Evolutionary conservation across 2,113 vertebrate species (phyloP), one percentile per base, ranked within the genome.

Genomic region (Myiopsitta monachus): DNA sequence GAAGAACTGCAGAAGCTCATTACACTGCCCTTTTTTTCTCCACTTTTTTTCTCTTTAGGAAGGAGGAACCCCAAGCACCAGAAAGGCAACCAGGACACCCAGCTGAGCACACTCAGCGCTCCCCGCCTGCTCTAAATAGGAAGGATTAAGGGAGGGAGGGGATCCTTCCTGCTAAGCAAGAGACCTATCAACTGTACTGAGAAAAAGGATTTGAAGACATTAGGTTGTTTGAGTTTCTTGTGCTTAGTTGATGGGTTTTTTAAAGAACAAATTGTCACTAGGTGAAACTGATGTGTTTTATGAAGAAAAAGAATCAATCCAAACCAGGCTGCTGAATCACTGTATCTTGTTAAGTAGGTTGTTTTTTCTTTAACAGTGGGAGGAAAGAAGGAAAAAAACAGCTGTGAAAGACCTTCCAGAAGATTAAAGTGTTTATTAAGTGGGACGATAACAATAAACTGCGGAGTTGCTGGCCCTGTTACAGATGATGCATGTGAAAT

Each of bases 401-500:
- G 43, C 77, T 23, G 21, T 62, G 67, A 69, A 90, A 80, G 79
- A 70, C 63, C 51, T 87, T 80, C 31, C 39, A 66, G 79, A 87
- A 95, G 78, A 95, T 69, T 94, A 76, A 93, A 79, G 62, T 38
- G 17, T 74, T 83, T 85, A 30, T 68, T 68, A 92, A 87, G 54
- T 80, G 87, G 88, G 80, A 62, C 0, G 24, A 70, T 86, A 93
- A 74, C 62, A 89, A 89, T 94, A 92, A 95, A 83, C 92, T 33
- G n/a, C 31, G 85, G 78, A 51, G 78, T 47, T 75, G 80, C 86
- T 92, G 77, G 74, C 63, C 46, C n/a, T 73, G 67, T 84, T 84
- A 81, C 62, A 87, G 87, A 41, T 83, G 88, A 41, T 94, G 86
- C 39, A 54, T 69, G 75, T 94, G 86, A 94, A 97, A 81, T 73